Evolutionary conservation across 2,888 invertebrate species (phyloP).

Genomic region (Rhamnusium bicolor): DNA sequence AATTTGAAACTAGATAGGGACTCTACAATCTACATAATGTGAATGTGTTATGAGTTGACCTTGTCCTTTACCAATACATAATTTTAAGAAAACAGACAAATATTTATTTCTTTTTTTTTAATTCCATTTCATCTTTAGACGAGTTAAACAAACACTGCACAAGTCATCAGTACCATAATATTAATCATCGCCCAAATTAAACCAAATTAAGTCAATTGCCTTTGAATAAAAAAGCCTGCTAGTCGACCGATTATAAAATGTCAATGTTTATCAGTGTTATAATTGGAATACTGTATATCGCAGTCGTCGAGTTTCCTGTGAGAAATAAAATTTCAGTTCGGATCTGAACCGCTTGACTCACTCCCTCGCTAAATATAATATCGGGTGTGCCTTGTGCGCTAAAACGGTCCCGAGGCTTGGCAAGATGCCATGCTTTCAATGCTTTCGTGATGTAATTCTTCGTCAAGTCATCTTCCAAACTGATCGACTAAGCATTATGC

Average conservation of each 20-base stretch:
- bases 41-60: neutral
- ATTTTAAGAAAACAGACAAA: no score
- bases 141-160: neutral
- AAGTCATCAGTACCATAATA: neutral
- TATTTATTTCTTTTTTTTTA: no score
- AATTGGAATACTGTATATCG: constrained; percentile 28
- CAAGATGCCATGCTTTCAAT: constrained; percentile 52
- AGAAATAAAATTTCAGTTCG: constrained; percentile 37
- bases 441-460: constrained; percentile 38
- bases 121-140: no score
- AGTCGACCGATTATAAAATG: constrained; percentile 12
- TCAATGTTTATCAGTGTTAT: constrained; percentile 26
- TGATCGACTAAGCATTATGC: constrained; percentile 18
- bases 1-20: no score
- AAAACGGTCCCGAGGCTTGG: constrained; percentile 58
- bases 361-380: constrained; percentile 60
- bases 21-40: no score
- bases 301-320: constrained; percentile 38
- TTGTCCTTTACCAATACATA: neutral
- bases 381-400: constrained; percentile 58
- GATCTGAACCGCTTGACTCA: constrained; percentile 49
- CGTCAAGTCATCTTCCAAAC: constrained; percentile 34
- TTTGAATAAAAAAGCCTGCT: neutral
- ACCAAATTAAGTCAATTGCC: constrained; percentile 14
- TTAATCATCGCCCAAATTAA: neutral